These are phyloP conservation scores for Heliconius cydno DNA, from an alignment of 2,888 invertebrate species.

Conservation along the genomic window DNA sequence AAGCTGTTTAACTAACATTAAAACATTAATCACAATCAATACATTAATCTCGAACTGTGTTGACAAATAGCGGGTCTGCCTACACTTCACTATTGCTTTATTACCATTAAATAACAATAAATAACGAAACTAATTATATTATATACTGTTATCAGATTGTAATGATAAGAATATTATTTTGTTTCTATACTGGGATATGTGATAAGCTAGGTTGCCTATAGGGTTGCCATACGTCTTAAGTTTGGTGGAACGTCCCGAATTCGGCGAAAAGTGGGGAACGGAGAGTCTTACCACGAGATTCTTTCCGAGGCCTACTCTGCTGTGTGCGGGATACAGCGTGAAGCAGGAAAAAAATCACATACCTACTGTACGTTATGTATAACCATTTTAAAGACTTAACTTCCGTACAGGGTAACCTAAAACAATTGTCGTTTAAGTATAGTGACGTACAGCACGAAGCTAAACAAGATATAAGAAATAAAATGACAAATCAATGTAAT, in stretches of 20 bases:
- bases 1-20: conserved; percentile 2
- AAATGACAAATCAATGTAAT: background rate
- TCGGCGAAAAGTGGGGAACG: background rate
- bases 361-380: too few relatives aligned
- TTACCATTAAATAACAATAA: conserved; percentile 12
- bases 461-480: too few relatives aligned
- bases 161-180: background rate
- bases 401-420: too few relatives aligned
- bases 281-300: background rate
- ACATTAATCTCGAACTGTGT: conserved; percentile 16
- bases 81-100: conserved; percentile 5
- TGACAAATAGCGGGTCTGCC: conserved; percentile 15
- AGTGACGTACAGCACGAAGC: too few relatives aligned
- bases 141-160: background rate
- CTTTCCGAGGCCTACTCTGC: background rate
- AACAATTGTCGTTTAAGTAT: too few relatives aligned
- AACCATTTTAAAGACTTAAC: too few relatives aligned
- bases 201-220: too few relatives aligned
- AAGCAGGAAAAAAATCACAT: too few relatives aligned
- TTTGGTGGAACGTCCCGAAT: too few relatives aligned
- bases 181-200: too few relatives aligned
- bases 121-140: background rate
- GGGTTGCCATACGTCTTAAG: too few relatives aligned
- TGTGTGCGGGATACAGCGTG: background rate
- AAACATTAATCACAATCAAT: conserved; percentile 1